phyloP scores from a whole-genome alignment of 2,797 vertebrate genomes.

The Mus minutoides region DNA sequence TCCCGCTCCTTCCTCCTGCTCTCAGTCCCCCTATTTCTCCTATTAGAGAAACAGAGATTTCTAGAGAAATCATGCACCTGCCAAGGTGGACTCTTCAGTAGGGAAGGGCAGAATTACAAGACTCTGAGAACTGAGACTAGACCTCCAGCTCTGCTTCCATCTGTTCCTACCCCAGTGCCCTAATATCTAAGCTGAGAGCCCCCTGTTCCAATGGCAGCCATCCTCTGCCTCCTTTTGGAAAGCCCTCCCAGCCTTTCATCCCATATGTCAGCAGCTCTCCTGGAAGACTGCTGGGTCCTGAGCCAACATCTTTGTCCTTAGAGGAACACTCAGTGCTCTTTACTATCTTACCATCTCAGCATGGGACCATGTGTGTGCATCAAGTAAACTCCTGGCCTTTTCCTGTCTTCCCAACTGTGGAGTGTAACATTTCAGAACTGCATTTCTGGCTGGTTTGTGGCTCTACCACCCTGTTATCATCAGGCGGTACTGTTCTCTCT shows the following conservation, averaged over 20 bases:
- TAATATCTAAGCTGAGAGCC: neutral
- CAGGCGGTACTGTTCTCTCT: neutral
- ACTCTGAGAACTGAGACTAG: neutral
- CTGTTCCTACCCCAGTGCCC: neutral
- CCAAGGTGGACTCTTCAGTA: rapidly evolving
- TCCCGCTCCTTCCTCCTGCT: rapidly evolving
- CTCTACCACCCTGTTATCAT: neutral
- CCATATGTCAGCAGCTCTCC: neutral
- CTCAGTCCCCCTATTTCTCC: neutral
- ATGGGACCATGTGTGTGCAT: neutral
- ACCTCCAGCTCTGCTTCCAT: neutral
- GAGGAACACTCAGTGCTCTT: neutral
- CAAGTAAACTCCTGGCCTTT: neutral
- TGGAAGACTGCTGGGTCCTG: neutral
- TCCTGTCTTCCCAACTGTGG: neutral
- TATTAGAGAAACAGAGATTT: neutral
- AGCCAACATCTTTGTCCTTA: neutral
- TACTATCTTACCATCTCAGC: neutral
- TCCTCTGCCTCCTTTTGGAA: neutral
- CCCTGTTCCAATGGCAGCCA: neutral
- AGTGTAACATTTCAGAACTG: neutral
- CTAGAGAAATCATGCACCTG: neutral
- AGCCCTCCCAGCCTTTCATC: neutral
- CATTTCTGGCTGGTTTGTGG: neutral
- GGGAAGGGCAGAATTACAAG: neutral